Percentiles rank a stretch among this genome's conserved stretches.
Conservation (phyloP, 2,797 vertebrate genomes). For the Pelochelys cantorii region DNA sequence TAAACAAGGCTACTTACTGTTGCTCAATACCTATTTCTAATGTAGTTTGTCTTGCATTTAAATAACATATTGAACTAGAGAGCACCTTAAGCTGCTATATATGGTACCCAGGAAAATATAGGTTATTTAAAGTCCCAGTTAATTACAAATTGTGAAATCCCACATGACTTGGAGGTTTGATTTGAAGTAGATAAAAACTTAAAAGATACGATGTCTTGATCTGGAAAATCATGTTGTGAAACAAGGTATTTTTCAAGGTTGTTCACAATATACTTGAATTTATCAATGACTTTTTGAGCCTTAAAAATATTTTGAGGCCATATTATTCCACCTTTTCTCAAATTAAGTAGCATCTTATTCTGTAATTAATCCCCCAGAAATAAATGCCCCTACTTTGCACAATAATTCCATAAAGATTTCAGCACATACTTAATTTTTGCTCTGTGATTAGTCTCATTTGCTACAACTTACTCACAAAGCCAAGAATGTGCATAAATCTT, state of each 20-base stretch:
- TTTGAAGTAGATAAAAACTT: background rate
- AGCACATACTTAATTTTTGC: background rate
- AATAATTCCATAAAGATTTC: background rate
- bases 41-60: background rate
- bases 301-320: background rate
- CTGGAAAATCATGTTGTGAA: background rate
- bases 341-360: slow-evolving; percentile 20
- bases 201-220: background rate
- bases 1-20: background rate
- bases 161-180: background rate
- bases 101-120: background rate
- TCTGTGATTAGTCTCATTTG: background rate
- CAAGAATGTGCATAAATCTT: background rate
- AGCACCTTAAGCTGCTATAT: background rate
- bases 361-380: background rate
- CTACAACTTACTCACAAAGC: background rate
- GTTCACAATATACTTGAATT: background rate
- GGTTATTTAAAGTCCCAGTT: background rate
- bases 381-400: background rate
- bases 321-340: slow-evolving; percentile 12
- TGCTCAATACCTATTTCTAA: background rate
- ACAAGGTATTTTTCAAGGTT: background rate
- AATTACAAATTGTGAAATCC: background rate
- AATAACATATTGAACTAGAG: background rate
- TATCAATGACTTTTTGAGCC: background rate